Base-by-base conservation (phyloP, 2,113 vertebrate species). In the Rhabdornis inornatus region DNA sequence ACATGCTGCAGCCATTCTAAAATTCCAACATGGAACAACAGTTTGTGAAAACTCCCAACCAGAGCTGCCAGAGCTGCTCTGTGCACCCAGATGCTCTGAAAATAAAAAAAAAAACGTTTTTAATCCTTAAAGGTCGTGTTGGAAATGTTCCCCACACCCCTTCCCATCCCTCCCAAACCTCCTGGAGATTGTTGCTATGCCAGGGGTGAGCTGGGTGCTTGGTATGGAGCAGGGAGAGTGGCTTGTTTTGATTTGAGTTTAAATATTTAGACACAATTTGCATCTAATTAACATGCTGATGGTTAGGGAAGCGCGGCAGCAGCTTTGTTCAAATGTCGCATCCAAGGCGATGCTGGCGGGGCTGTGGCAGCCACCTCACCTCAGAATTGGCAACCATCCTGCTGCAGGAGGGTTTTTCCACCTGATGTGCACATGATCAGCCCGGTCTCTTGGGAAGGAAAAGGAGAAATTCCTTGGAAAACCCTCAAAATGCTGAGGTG, bases 181-280 rank as follows among this genome's bases (percentile, higher is more conserved):
- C 35, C 82, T 61, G 49, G 42, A 76, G 76, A 35, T 33, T 37
- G 49, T 39, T 83, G 68, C 68, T 27, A 3, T 25, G 78, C 63
- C 63, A 5, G 3, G 11, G 70, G 11, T 23, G 39, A 87, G 65
- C 66, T 27, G 39, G 50, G n/a, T 70, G 55, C 57, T 70, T 5
- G 33, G 44, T 42, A 70, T 50, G 45, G 83, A 66, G 65, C n/a
- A 14, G n/a, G 20, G 6, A 8, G 64, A 80, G 44, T 2, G 5
- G 19, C 45, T 86, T 91, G 50, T 74, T 95, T 94, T 68, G 31
- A 78, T 65, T 87, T n/a, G 5, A 37, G 61, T 90, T 92, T 72
- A 82, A 95, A 92, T 95, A 92, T 94, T 95, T 94, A 89, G 76
- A 87, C 42, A 53, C 7, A 11, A 74, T 90, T 92, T 96, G 63